These are phyloP conservation scores for Lacanobia wlatinum DNA, from an alignment of 2,888 invertebrate species.

Conservation along the genomic window DNA sequence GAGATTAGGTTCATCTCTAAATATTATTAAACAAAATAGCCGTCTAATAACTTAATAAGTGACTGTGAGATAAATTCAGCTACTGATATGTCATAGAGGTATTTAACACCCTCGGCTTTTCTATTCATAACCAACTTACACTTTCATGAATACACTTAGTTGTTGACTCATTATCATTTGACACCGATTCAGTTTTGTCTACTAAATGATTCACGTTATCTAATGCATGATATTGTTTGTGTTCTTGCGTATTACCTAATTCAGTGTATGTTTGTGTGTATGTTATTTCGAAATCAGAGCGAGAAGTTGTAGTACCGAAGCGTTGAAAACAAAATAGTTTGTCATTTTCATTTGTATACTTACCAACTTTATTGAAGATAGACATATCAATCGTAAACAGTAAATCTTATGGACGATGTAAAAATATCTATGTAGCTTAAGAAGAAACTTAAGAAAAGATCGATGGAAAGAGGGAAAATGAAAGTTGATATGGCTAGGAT, in stretches of 20 bases:
- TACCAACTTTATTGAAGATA: neutral
- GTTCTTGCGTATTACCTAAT: conserved; percentile 53
- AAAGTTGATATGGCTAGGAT: neutral
- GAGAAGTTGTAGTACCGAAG: neutral
- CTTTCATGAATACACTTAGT: conserved; percentile 37
- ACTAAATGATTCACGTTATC: conserved; percentile 65
- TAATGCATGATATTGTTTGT: conserved; percentile 55
- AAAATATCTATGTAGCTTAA: neutral
- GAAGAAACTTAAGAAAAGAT: too few species aligned
- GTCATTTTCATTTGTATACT: conserved; percentile 10
- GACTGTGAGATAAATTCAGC: neutral
- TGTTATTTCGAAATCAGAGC: conserved; percentile 41
- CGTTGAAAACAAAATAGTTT: conserved; percentile 1
- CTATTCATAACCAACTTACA: conserved; percentile 39
- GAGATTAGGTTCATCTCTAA: too few species aligned
- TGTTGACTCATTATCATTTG: conserved; percentile 55
- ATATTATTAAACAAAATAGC: too few species aligned
- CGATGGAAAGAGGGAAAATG: neutral
- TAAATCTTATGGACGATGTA: too few species aligned
- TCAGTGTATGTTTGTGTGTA: conserved; percentile 4
- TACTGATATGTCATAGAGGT: neutral
- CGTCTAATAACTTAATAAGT: too few species aligned
- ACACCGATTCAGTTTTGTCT: conserved; percentile 60
- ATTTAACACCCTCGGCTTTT: neutral
- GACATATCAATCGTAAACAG: neutral